phyloP scores from a whole-genome alignment of 2,113 vertebrate species.

The Ophthalmolycus amberensis region DNA sequence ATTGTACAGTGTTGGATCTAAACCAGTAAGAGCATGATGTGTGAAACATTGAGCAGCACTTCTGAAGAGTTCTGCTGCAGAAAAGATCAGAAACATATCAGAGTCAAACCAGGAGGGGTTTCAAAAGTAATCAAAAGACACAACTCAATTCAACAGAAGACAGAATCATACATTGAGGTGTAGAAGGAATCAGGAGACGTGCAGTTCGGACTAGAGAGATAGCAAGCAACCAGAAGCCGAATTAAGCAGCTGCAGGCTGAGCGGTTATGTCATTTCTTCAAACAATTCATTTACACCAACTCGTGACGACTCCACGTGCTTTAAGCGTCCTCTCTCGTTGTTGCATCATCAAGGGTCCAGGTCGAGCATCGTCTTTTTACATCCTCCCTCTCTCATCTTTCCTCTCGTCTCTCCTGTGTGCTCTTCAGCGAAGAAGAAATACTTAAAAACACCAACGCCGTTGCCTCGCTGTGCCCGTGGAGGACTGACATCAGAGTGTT shows the following conservation, averaged over 20 bases:
- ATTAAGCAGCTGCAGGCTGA: background rate
- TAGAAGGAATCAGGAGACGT: background rate
- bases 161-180: background rate
- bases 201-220: background rate
- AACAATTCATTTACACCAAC: background rate
- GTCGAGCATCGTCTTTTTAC: constrained; percentile 2
- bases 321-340: background rate
- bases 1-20: background rate
- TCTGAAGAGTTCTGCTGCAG: background rate
- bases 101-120: background rate
- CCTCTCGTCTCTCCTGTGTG: constrained; percentile 25
- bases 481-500: constrained; percentile 45
- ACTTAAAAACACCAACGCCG: constrained; percentile 39
- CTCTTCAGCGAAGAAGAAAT: constrained; percentile 22
- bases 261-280: constrained; percentile 3
- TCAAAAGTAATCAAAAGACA: constrained; percentile 7
- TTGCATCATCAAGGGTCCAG: constrained; percentile 15
- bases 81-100: constrained; percentile 14
- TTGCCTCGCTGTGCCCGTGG: constrained; percentile 33
- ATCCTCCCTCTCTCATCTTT: constrained; percentile 19
- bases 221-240: background rate
- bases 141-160: background rate
- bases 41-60: constrained; percentile 1
- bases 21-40: background rate
- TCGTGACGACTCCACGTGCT: background rate